Conservation (phyloP, 2,888 invertebrate species). For the Lottia gigantea region DNA sequence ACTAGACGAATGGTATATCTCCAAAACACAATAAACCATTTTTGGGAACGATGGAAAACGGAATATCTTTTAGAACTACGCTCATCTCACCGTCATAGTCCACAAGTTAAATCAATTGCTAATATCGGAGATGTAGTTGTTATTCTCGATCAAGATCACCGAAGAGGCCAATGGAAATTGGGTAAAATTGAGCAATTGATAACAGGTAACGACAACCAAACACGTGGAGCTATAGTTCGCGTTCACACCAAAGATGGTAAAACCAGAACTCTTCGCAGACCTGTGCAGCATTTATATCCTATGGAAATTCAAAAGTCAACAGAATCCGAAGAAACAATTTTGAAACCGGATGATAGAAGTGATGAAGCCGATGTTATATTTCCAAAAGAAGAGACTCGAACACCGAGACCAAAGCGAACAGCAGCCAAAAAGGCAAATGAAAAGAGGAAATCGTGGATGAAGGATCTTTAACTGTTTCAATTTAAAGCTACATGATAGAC, state of each 20-base stretch:
- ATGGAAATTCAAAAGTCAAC: too few relatives aligned
- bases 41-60: slow-evolving; percentile 1
- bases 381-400: too few relatives aligned
- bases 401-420: too few relatives aligned
- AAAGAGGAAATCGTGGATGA: too few relatives aligned
- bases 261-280: not conserved
- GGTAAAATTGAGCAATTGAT: not conserved
- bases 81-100: not conserved
- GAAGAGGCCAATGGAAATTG: not conserved
- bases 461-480: too few relatives aligned
- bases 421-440: too few relatives aligned
- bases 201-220: not conserved
- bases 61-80: slow-evolving; percentile 1
- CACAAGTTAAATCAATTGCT: not conserved
- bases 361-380: too few relatives aligned
- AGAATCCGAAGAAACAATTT: too few relatives aligned
- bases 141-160: slow-evolving; percentile 1
- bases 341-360: too few relatives aligned
- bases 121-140: not conserved
- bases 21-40: not conserved
- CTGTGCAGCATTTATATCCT: not conserved
- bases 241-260: slow-evolving; percentile 1
- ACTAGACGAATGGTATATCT: not conserved
- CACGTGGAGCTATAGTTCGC: not conserved
- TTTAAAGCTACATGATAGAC: too few relatives aligned